phyloP scores from a whole-genome alignment of 2,888 invertebrate species.

The Tenthredo distinguenda region DNA sequence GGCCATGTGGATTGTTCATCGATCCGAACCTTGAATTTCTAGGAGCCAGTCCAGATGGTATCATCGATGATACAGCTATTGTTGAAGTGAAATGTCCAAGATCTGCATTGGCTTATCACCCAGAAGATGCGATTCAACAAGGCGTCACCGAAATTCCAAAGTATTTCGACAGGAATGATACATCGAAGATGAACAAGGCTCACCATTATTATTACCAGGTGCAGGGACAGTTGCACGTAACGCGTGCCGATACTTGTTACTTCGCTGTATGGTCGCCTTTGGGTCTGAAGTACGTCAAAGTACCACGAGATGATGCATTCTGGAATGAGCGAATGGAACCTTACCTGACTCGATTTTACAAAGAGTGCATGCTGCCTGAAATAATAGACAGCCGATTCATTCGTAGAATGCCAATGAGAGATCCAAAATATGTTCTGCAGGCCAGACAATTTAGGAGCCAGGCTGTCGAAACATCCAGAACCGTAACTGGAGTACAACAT shows the following conservation, averaged over 20 bases:
- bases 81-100: slow-evolving; percentile 56
- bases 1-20: slow-evolving; percentile 63
- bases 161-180: slow-evolving; percentile 41
- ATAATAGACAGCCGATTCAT: slow-evolving; percentile 39
- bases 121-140: slow-evolving; percentile 43
- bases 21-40: slow-evolving; percentile 59
- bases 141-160: slow-evolving; percentile 15
- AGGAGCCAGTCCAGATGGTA: slow-evolving; percentile 62
- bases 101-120: slow-evolving; percentile 43
- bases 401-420: slow-evolving; percentile 56
- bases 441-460: slow-evolving; percentile 27
- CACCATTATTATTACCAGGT: slow-evolving; percentile 55
- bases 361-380: slow-evolving; percentile 54
- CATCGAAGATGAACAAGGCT: slow-evolving; percentile 43
- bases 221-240: slow-evolving; percentile 55
- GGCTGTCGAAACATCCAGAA: background rate
- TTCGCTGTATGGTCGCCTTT: slow-evolving; percentile 49
- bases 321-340: slow-evolving; percentile 58
- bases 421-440: slow-evolving; percentile 56
- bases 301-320: slow-evolving; percentile 54
- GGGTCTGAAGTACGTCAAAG: slow-evolving; percentile 41
- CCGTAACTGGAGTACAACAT: no score
- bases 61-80: slow-evolving; percentile 59
- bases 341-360: slow-evolving; percentile 46
- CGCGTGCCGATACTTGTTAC: slow-evolving; percentile 45